Conservation (phyloP, 2,113 vertebrate genomes). For the Labrus mixtus region DNA sequence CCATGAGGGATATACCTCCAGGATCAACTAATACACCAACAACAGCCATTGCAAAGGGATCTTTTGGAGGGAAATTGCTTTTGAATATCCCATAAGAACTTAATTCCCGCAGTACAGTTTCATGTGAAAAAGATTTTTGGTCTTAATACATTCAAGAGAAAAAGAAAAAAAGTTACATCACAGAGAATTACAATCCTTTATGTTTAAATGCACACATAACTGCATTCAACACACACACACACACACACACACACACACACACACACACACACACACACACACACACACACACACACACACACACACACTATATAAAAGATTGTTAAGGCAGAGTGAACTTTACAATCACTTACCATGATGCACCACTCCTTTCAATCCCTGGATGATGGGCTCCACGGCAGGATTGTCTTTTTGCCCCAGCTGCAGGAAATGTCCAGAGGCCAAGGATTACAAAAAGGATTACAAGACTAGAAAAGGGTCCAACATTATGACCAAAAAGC, state of each 20-base stretch:
- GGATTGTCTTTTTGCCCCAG: slow-evolving; percentile 95
- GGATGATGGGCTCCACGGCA: slow-evolving; percentile 96
- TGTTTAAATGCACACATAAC: not conserved
- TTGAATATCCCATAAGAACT: slow-evolving; percentile 37
- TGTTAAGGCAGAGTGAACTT: not conserved
- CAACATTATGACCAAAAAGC: slow-evolving; percentile 42
- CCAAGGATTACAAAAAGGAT: slow-evolving; percentile 68
- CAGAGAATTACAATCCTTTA: not conserved
- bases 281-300: not conserved
- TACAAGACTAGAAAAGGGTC: slow-evolving; percentile 56
- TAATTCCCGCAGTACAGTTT: slow-evolving; percentile 33
- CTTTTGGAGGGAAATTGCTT: slow-evolving; percentile 42
- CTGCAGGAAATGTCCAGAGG: slow-evolving; percentile 86
- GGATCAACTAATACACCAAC: slow-evolving; percentile 29
- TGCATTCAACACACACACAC: not conserved
- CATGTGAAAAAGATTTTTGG: slow-evolving; percentile 33
- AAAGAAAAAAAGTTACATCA: not conserved
- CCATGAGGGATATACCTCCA: slow-evolving; percentile 22
- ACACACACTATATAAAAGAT: not conserved
- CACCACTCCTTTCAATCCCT: slow-evolving; percentile 96
- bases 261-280: not conserved
- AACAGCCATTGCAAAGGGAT: slow-evolving; percentile 31
- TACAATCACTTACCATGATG: slow-evolving; percentile 93
- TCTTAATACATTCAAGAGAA: not conserved
- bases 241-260: not conserved